phyloP scores from a whole-genome alignment of 92 coral and sea anemone genomes.

The Muricea muricata region DNA sequence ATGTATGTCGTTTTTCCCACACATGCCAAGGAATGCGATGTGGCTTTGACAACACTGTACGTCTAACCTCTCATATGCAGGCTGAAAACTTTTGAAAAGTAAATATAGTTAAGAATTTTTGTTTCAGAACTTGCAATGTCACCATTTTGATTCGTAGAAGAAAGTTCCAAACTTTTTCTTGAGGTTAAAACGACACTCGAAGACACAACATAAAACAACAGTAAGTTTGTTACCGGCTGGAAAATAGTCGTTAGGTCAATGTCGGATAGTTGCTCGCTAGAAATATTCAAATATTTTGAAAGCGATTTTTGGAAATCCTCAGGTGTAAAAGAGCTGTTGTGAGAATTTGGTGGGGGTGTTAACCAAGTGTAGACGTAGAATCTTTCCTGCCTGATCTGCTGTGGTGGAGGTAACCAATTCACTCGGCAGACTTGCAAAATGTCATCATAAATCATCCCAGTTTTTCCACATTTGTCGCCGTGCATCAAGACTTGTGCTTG shows the following conservation, averaged over 20 bases:
- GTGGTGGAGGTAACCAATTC: background rate
- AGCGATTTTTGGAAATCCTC: slow-evolving; percentile 12
- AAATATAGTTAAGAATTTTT: background rate
- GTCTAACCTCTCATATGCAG: background rate
- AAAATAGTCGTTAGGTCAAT: background rate
- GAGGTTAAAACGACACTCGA: slow-evolving; percentile 9
- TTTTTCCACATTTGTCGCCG: background rate
- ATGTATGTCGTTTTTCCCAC: background rate
- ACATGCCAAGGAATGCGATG: slow-evolving; percentile 24
- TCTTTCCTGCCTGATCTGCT: slow-evolving; percentile 4
- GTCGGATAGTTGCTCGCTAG: background rate
- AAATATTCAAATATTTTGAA: background rate
- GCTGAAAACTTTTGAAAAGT: background rate
- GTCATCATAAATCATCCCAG: slow-evolving; percentile 20
- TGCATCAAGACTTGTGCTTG: background rate
- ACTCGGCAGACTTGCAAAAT: slow-evolving; percentile 22
- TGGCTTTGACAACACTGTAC: slow-evolving; percentile 6
- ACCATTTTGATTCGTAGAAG: background rate
- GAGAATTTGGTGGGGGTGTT: background rate
- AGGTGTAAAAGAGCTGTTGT: background rate
- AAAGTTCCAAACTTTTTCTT: slow-evolving; percentile 2
- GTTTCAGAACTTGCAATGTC: background rate
- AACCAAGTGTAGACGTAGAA: slow-evolving; percentile 27
- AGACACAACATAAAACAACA: background rate
- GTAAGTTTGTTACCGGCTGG: background rate